These are phyloP conservation scores for Microcebus jonahi DNA, from an alignment of 2,113 vertebrate species.

Conservation along the genomic window DNA sequence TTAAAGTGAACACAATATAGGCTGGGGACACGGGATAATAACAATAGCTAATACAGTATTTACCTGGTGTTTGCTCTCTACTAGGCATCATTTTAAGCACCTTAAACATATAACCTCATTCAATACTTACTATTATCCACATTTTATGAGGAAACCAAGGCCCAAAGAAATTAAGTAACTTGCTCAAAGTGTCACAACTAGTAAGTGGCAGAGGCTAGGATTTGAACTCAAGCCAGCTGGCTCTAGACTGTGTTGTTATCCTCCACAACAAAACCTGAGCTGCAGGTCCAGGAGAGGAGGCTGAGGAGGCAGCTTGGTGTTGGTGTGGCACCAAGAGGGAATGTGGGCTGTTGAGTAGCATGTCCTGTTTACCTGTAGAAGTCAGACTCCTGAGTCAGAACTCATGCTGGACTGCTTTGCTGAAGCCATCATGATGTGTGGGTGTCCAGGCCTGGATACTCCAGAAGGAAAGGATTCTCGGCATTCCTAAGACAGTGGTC, in stretches of 20 bases:
- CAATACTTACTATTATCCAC: slow-evolving; percentile 14
- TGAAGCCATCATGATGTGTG: slow-evolving; percentile 57
- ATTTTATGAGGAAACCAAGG: slow-evolving; percentile 46
- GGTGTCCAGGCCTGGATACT: slow-evolving; percentile 58
- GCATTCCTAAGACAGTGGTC: slow-evolving; percentile 59
- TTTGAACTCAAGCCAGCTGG: background rate
- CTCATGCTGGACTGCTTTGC: slow-evolving; percentile 47
- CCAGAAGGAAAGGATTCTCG: slow-evolving; percentile 63
- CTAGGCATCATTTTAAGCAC: background rate
- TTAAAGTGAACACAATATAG: background rate
- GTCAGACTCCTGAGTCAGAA: slow-evolving; percentile 74
- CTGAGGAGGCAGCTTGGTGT: slow-evolving; percentile 68
- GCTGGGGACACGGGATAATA: background rate
- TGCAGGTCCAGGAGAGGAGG: slow-evolving; percentile 80
- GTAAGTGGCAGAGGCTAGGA: background rate
- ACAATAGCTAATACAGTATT: background rate
- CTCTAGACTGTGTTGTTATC: background rate
- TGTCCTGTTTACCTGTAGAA: slow-evolving; percentile 74
- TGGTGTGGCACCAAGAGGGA: background rate
- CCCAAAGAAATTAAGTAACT: slow-evolving; percentile 45
- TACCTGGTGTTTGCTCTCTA: background rate
- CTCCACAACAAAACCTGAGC: slow-evolving; percentile 60
- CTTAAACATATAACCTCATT: background rate
- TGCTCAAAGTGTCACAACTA: slow-evolving; percentile 38
- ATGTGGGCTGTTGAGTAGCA: slow-evolving; percentile 36